phyloP scores from a whole-genome alignment of 2,888 invertebrate genomes.

The Itoplectis maculator region DNA sequence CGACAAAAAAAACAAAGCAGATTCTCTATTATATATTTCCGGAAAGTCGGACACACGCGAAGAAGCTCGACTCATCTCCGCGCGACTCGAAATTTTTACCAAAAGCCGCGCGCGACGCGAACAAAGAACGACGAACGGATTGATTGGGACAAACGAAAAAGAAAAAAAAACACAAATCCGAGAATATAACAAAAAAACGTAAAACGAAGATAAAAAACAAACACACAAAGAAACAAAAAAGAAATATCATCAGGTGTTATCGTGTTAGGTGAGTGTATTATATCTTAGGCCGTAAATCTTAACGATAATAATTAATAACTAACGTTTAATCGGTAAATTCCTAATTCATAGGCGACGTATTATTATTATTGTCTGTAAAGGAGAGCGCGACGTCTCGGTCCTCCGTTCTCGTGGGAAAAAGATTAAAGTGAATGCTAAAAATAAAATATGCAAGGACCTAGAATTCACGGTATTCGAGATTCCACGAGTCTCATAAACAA shows the following conservation, averaged over 20 bases:
- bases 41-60: conserved; percentile 11
- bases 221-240: conserved; percentile 66
- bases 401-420: conserved; percentile 12
- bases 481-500: background rate
- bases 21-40: conserved; percentile 33
- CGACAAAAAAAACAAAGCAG: conserved; percentile 21
- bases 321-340: conserved; percentile 75
- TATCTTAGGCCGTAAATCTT: conserved; percentile 79
- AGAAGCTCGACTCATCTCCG: conserved; percentile 53
- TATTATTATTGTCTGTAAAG: conserved; percentile 63
- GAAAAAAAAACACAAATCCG: conserved; percentile 62
- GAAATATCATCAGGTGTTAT: conserved; percentile 78
- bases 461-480: background rate
- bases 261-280: conserved; percentile 81
- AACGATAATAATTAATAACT: conserved; percentile 80
- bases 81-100: conserved; percentile 75
- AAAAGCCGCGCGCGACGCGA: conserved; percentile 24
- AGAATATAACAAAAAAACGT: conserved; percentile 20
- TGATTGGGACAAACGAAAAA: conserved; percentile 48
- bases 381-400: conserved; percentile 48
- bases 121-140: conserved; percentile 26
- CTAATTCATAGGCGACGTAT: conserved; percentile 59
- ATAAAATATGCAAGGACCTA: background rate
- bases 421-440: no score
- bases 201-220: conserved; percentile 47